A percentile compares a stretch with the other conserved stretches of the same genome.
These are phyloP conservation scores for Hetaerina americana DNA, from an alignment of 1,140 invertebrate genomes.

Conservation along the genomic window DNA sequence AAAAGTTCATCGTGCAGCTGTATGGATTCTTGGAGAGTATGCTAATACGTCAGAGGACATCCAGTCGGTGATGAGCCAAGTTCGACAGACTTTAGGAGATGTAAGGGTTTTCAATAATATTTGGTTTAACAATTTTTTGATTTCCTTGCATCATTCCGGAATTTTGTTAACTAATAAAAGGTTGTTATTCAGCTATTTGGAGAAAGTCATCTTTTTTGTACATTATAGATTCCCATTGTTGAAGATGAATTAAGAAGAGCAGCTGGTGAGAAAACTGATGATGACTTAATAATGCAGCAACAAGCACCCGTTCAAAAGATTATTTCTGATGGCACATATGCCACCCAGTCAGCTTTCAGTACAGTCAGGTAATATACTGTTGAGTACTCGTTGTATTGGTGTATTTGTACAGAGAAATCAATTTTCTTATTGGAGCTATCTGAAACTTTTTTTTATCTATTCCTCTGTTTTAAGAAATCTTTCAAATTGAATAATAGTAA, in stretches of 20 bases:
- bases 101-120: conserved; percentile 23
- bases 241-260: conserved; percentile 71
- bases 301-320: conserved; percentile 41
- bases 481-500: too few species aligned
- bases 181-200: neutral
- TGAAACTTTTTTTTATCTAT: neutral
- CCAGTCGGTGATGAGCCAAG: conserved; percentile 57
- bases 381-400: conserved; percentile 1
- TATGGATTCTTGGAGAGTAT: conserved; percentile 99
- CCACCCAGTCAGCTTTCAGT: conserved; percentile 93
- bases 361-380: conserved; percentile 42
- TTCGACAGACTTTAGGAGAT: conserved; percentile 68
- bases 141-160: neutral
- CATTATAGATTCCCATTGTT: conserved; percentile 60
- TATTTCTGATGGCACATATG: conserved; percentile 98
- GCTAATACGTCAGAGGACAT: conserved; percentile 66
- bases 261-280: conserved; percentile 48
- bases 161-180: neutral
- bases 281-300: conserved; percentile 24
- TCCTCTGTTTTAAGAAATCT: too few species aligned
- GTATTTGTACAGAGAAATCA: neutral
- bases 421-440: conserved; percentile 7
- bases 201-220: neutral
- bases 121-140: conserved; percentile 2
- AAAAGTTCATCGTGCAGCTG: conserved; percentile 79